Percentiles rank a stretch among this genome's conserved stretches.
Evolutionary conservation across 1,140 invertebrate species (phyloP).

Genomic region (Diprion similis): DNA sequence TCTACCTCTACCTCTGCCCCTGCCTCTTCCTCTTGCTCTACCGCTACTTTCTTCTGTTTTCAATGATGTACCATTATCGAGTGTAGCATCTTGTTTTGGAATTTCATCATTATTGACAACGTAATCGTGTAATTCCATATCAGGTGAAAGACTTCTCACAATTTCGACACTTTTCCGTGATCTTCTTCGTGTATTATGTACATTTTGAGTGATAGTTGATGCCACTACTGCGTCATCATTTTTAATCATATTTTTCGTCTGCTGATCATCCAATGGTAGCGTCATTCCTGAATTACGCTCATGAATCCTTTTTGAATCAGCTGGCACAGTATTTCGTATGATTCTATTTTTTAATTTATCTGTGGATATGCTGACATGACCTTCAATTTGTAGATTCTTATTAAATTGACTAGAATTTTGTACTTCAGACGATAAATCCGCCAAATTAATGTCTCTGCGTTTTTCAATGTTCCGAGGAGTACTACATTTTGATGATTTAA

Average conservation of each 20-base stretch:
- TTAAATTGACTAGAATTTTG: conserved; percentile 8
- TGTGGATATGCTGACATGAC: neutral
- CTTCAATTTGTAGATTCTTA: neutral
- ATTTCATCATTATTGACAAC: neutral
- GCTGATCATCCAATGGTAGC: neutral
- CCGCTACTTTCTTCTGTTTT: conserved; percentile 22
- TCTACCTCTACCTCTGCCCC: conserved; percentile 22
- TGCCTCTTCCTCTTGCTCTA: conserved; percentile 20
- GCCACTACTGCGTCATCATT: neutral
- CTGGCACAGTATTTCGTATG: neutral
- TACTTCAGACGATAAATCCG: conserved; percentile 30
- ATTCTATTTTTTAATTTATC: too few relatives aligned
- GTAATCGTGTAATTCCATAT: neutral
- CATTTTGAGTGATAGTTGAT: neutral
- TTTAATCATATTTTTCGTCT: neutral
- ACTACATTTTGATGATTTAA: conserved; percentile 11
- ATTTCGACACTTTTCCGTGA: neutral
- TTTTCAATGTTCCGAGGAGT: neutral
- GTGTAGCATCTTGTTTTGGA: neutral
- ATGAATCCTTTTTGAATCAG: neutral
- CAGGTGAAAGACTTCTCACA: too few relatives aligned
- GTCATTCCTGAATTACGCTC: too few relatives aligned
- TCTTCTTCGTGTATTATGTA: neutral
- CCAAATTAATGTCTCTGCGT: conserved; percentile 15
- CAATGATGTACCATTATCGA: neutral